These are phyloP conservation scores for Megalonaias nervosa DNA, from an alignment of 1,140 invertebrate species.

Conservation along the genomic window DNA sequence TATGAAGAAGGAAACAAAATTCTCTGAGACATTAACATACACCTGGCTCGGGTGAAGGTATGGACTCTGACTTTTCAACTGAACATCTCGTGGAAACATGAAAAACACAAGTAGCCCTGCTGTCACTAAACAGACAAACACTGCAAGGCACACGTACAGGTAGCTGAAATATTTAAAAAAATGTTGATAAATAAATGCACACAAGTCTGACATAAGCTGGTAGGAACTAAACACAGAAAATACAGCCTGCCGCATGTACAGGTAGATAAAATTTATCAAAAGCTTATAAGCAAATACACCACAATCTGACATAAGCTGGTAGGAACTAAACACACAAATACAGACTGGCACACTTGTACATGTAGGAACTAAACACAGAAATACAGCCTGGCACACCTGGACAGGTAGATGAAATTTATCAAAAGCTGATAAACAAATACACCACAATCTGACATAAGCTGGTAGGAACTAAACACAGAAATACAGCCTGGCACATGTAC, in stretches of 20 bases:
- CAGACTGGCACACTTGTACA: too few relatives aligned
- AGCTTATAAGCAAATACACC: too few relatives aligned
- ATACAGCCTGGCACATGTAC: not conserved
- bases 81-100: constrained; percentile 60
- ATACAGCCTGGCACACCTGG: too few relatives aligned
- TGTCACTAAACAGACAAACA: constrained; percentile 45
- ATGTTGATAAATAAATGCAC: not conserved
- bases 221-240: too few relatives aligned
- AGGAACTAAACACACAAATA: too few relatives aligned
- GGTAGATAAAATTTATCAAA: not conserved
- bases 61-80: constrained; percentile 44
- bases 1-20: constrained; percentile 54
- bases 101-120: constrained; percentile 62
- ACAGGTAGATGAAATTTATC: too few relatives aligned
- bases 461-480: too few relatives aligned
- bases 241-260: not conserved
- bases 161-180: constrained; percentile 41
- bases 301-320: too few relatives aligned
- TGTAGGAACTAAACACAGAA: too few relatives aligned
- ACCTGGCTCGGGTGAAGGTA: constrained; percentile 50
- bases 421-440: not conserved
- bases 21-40: constrained; percentile 46
- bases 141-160: constrained; percentile 57
- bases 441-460: not conserved
- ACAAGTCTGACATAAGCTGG: not conserved